Conservation (phyloP, 2,888 invertebrate genomes). For the Aporophyla lueneburgensis region DNA sequence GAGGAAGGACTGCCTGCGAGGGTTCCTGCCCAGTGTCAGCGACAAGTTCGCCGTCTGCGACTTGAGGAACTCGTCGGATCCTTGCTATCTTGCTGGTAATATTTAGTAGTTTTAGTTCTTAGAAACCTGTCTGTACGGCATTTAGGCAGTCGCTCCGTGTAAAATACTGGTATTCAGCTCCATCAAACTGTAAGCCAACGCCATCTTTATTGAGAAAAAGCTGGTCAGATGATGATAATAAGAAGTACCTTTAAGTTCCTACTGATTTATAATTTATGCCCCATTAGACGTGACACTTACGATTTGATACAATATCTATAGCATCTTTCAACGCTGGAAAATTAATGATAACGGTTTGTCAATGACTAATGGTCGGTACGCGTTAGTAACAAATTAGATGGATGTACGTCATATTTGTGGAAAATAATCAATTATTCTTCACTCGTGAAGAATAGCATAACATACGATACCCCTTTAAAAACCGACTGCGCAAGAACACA, state of each 20-base stretch:
- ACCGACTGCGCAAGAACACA: neutral
- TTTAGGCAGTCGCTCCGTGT: neutral
- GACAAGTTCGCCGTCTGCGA: slow-evolving; percentile 84
- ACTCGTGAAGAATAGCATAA: neutral
- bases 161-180: neutral
- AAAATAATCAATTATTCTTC: neutral
- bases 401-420: neutral
- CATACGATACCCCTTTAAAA: neutral
- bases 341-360: neutral
- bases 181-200: neutral
- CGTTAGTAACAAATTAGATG: neutral
- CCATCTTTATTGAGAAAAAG: neutral
- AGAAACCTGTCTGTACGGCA: neutral
- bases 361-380: neutral
- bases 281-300: neutral
- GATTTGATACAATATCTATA: neutral
- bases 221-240: neutral
- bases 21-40: slow-evolving; percentile 84
- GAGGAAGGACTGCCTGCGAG: slow-evolving; percentile 75
- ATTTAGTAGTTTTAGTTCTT: neutral
- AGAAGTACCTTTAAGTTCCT: neutral
- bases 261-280: neutral
- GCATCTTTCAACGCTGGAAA: neutral
- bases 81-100: slow-evolving; percentile 87
- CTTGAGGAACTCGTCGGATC: slow-evolving; percentile 82